Conservation (phyloP, 2,888 invertebrate species). For the Furcula furcula region DNA sequence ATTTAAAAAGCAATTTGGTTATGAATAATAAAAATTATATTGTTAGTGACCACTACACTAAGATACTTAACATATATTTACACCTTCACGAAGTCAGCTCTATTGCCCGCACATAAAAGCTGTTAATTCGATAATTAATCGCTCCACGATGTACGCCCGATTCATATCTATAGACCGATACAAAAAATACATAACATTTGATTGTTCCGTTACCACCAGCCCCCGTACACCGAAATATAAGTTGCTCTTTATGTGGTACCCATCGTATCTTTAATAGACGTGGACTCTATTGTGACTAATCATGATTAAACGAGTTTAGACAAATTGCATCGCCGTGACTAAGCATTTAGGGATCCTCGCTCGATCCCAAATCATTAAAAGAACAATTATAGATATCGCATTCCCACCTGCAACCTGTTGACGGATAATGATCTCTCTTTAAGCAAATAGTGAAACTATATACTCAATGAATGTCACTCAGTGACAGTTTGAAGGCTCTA, state of each 20-base stretch:
- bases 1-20: too few species aligned
- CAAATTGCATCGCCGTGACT: constrained; percentile 82
- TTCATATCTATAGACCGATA: constrained; percentile 15
- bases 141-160: constrained; percentile 17
- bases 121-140: constrained; percentile 30
- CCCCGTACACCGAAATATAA: constrained; percentile 35
- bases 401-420: constrained; percentile 78
- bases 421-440: constrained; percentile 74
- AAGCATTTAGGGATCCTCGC: constrained; percentile 68
- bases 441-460: constrained; percentile 71
- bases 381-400: constrained; percentile 80
- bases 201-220: constrained; percentile 26
- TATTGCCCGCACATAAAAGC: constrained; percentile 17
- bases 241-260: constrained; percentile 59
- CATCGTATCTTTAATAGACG: constrained; percentile 70
- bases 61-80: background rate
- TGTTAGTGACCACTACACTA: background rate
- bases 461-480: constrained; percentile 39
- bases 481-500: constrained; percentile 24
- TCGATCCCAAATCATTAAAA: constrained; percentile 79
- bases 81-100: background rate
- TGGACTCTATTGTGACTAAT: constrained; percentile 79
- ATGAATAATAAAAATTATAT: too few species aligned
- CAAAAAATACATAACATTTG: constrained; percentile 24
- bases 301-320: constrained; percentile 81